A percentile compares a stretch with the other conserved stretches of the same genome.
Conservation (phyloP, 2,797 vertebrate genomes). For the Halcyon leucocephala region DNA sequence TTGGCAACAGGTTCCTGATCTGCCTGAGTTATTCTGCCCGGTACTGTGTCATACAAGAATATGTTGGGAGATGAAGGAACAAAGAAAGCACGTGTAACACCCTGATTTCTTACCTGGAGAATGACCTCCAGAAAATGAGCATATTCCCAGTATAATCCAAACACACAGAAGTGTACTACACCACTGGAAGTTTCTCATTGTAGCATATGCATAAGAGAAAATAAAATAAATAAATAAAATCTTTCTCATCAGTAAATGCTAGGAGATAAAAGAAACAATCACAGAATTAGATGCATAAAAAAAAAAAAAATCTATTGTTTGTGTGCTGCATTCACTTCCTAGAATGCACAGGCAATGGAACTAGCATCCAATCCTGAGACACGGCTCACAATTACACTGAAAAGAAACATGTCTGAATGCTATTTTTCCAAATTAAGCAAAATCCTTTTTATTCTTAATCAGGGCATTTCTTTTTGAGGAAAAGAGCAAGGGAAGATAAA, state of each 20-base stretch:
- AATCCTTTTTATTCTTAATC: background rate
- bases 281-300: background rate
- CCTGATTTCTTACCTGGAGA: background rate
- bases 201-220: background rate
- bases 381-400: background rate
- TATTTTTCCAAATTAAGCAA: background rate
- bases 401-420: background rate
- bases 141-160: background rate
- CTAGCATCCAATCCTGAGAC: background rate
- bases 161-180: background rate
- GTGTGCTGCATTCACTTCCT: background rate
- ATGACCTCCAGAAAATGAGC: background rate
- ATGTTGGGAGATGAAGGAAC: background rate
- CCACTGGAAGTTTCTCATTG: background rate
- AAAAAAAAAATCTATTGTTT: background rate
- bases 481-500: background rate
- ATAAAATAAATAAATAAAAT: background rate
- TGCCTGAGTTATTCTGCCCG: background rate
- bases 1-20: background rate
- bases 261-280: background rate
- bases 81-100: background rate
- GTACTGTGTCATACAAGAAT: background rate
- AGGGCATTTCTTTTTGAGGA: background rate
- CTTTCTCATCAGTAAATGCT: background rate
- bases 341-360: background rate